Base-by-base conservation (phyloP, 2,888 invertebrate species). In the Carcina quercana region DNA sequence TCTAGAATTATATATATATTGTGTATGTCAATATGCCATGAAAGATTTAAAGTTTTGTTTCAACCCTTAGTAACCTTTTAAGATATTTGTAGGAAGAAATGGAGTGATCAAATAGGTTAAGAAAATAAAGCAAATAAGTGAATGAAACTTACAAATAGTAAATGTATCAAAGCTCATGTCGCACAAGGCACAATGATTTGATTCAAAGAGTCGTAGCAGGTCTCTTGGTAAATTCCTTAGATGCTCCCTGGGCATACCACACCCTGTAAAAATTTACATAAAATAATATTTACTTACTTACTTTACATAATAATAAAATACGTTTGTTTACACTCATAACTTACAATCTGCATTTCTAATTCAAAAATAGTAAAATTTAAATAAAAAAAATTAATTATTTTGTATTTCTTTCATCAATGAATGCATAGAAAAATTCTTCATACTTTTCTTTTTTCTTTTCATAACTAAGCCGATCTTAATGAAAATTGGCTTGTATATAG, bases 151-250 rank as follows among this genome's bases (percentile, higher is more conserved):
- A 79, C 79, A 66, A 10, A 45, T 28, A 13, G 40, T 5, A 34
- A 53, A 64, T 5, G 65, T 46, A 3, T 64, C 62, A 25, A 78
- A 57, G 3, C 20, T 37, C 6, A 45, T 39, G 13, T 44, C 56
- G 43, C 80, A 82, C 10, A 78, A 32, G 0, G 72, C 72, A 51
- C 82, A 82, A 38, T 53, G 46, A 3, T 71, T 45, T 1, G 73
- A 65, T 19, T 54, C 43, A 25, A 74, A 63, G 21, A 67, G 38
- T 2, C 43, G 30, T 28, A 79, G 36, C 20, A 78, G 25, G 8
- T 52, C 46, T n/a, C 35, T 54, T 0, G 82, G 75, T 15, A 79
- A 38, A 20, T 53, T 56, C 28, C 51, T 68, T 20, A 79, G 27
- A 19, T 42, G 24, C 0, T 68, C 59, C 29, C 50, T 61, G 8